phyloP scores from a whole-genome alignment of 2,797 vertebrate species.

The Smutsia temminckii region DNA sequence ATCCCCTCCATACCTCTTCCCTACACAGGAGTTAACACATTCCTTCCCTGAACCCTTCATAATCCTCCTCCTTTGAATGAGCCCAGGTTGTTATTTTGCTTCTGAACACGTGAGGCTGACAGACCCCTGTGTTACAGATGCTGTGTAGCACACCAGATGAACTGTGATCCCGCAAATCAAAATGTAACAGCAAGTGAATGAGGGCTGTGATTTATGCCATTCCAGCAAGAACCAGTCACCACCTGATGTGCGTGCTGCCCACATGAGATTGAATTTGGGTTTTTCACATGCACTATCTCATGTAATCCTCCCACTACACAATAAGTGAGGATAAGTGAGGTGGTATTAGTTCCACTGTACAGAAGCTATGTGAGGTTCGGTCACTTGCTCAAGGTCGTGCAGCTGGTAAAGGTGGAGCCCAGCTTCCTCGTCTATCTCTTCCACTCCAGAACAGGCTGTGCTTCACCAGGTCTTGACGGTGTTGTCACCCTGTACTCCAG shows the following conservation, averaged over 20 bases:
- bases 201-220: not conserved
- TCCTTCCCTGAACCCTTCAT: not conserved
- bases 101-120: not conserved
- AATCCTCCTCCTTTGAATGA: not conserved
- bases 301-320: accelerated
- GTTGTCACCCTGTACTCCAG: not conserved
- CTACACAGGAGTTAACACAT: not conserved
- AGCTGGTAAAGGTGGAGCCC: not conserved
- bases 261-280: no score
- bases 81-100: not conserved
- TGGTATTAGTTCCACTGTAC: accelerated
- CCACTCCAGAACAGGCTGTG: not conserved
- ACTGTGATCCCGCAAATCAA: not conserved
- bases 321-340: not conserved
- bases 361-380: not conserved
- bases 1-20: not conserved
- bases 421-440: not conserved
- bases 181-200: not conserved
- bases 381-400: not conserved
- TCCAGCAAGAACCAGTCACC: not conserved
- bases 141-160: not conserved
- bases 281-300: not conserved
- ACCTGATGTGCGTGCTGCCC: not conserved
- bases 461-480: not conserved
- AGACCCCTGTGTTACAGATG: not conserved